Base-by-base conservation (phyloP, 2,113 vertebrate species). In the Bubo blakistoni region DNA sequence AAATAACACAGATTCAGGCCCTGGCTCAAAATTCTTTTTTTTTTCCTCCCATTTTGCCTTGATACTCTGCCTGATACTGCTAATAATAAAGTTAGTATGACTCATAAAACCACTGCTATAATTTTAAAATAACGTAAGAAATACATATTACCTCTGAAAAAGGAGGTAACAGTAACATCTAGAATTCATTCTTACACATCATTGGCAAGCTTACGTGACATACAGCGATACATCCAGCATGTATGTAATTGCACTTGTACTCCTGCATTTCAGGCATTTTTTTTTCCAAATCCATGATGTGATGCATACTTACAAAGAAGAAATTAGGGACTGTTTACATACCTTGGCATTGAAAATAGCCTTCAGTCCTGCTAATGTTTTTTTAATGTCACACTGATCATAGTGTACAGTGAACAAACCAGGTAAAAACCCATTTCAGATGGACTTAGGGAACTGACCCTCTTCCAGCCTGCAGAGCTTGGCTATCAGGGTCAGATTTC, bases 1-100 rank as follows among this genome's bases (percentile, higher is more conserved):
- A 96, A 97, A 92, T 94, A 96, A 94, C 93, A 81, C 30, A 85
- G 78, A 96, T 74, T 83, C 95, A 82, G 72, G 89, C 89, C 52
- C 66, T 88, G 88, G 65, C 36, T 95, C 74, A 59, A 85, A 59
- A 59, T 62, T 59, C 22, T 46, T 55, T 5, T 34, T 19, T 17
- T 34, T 54, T 34, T 19, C 12, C 40, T 57, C 34, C 36, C 26
- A 13, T 65, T 89, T 81, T 90, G 30, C 57, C 71, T 70, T 86
- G 79, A 76, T 85, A 27, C 26, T 94, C 63, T 44, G 26, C 42
- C 86, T 6, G 7, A 62, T 67, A 25, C 26, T 86, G 84, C 47
- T 86, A 92, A 83, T 72, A 88, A 87, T 38, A 84, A 76, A 94
- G 34, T 49, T 59, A 13, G 16, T 16, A 12, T 72, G 40, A 73